Percentiles rank a stretch among this genome's conserved stretches.
Evolutionary conservation across 2,888 invertebrate species (phyloP).

Genomic region (Junonia oenone): DNA sequence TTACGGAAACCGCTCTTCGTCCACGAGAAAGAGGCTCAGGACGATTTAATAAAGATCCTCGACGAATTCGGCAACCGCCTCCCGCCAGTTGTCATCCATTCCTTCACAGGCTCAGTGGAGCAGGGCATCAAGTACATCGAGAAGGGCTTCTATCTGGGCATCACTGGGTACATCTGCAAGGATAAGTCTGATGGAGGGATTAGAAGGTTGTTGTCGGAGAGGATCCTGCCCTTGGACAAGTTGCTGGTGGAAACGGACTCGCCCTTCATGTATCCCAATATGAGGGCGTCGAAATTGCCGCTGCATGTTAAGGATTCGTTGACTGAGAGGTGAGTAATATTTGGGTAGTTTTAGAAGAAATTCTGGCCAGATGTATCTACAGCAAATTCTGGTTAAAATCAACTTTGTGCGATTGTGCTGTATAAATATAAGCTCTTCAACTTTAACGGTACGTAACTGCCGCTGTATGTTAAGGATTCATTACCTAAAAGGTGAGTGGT

Average conservation of each 20-base stretch:
- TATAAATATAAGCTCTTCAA: no score
- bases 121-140: conserved; percentile 90
- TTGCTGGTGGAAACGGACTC: conserved; percentile 95
- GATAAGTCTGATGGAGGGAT: conserved; percentile 96
- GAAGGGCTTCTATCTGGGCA: conserved; percentile 90
- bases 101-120: conserved; percentile 92
- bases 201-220: conserved; percentile 88
- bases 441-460: no score
- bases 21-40: conserved; percentile 95
- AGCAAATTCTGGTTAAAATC: no score
- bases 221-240: conserved; percentile 89
- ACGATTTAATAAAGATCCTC: conserved; percentile 87
- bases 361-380: no score
- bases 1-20: conserved; percentile 92
- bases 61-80: conserved; percentile 69
- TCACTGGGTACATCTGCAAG: conserved; percentile 89
- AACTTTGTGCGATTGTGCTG: no score
- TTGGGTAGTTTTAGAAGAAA: no score
- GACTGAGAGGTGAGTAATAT: conserved; percentile 89
- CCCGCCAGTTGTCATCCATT: conserved; percentile 93
- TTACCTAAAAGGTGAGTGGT: no score
- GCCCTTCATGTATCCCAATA: conserved; percentile 97
- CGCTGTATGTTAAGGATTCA: no score
- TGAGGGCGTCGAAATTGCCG: conserved; percentile 94
- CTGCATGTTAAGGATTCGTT: conserved; percentile 91